A percentile compares a stretch with the other conserved stretches of the same genome.
Evolutionary conservation across 37 sponge, comb jelly and placozoan genomes (phyloP).

Genomic region (Hexactinellida sp.): DNA sequence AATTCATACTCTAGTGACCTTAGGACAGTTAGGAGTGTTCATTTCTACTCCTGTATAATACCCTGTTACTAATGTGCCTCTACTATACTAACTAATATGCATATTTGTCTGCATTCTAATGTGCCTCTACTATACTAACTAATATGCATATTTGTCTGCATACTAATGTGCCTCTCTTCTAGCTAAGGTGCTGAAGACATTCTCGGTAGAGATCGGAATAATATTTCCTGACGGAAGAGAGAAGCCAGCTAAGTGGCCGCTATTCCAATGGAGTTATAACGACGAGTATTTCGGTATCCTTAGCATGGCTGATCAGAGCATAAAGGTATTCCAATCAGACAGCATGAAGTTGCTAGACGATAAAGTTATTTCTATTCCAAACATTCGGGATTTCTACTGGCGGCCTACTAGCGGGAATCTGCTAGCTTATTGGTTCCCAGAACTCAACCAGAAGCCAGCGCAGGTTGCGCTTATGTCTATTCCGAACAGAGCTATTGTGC

Average conservation of each 20-base stretch:
- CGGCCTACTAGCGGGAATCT: conserved; percentile 60
- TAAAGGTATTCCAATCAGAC: background rate
- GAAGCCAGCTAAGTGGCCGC: conserved; percentile 69
- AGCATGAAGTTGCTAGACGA: background rate
- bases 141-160: too few relatives aligned
- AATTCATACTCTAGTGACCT: background rate
- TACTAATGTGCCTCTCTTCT: too few relatives aligned
- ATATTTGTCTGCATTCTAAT: too few relatives aligned
- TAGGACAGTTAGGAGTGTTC: background rate
- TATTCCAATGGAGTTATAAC: conserved; percentile 63
- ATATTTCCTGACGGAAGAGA: conserved; percentile 11
- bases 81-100: too few relatives aligned
- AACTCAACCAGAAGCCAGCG: conserved; percentile 67
- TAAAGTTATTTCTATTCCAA: background rate
- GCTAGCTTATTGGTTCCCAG: conserved; percentile 93
- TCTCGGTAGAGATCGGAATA: background rate
- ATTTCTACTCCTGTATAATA: too few relatives aligned
- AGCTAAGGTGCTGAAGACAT: background rate
- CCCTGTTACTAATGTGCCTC: too few relatives aligned
- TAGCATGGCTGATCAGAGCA: background rate
- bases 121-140: too few relatives aligned
- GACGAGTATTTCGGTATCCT: background rate
- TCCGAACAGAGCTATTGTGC: conserved; percentile 59
- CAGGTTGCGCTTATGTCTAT: conserved; percentile 76
- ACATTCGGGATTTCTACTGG: conserved; percentile 64